Conservation (phyloP, 1,140 invertebrate genomes). For the Sogatella furcifera region DNA sequence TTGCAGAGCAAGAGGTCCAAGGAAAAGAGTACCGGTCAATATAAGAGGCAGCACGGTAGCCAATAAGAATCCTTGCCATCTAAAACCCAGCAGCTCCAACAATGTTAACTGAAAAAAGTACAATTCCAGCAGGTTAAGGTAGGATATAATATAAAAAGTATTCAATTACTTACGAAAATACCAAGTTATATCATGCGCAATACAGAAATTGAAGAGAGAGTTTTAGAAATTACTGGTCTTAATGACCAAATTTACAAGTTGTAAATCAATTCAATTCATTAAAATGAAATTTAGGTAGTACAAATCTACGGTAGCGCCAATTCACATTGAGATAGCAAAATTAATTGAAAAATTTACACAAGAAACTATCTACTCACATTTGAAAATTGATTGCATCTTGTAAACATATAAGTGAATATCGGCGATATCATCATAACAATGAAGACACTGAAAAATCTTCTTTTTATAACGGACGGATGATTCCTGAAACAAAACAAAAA, state of each 20-base stretch:
- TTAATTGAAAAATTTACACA: neutral
- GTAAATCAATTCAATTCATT: no score
- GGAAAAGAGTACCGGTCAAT: constrained; percentile 73
- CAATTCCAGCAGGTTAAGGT: no score
- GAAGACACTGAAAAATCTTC: constrained; percentile 74
- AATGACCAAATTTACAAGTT: no score
- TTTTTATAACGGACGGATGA: constrained; percentile 80
- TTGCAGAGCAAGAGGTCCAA: constrained; percentile 69
- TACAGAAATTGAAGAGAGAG: no score
- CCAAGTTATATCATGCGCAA: no score
- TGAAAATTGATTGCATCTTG: constrained; percentile 7
- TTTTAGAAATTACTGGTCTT: no score
- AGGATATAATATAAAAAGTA: no score
- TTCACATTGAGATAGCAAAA: no score
- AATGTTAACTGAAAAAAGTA: constrained; percentile 42
- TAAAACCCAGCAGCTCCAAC: constrained; percentile 63
- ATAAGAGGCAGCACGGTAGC: constrained; percentile 64
- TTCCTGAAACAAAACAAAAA: constrained; percentile 48
- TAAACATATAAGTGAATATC: constrained; percentile 43
- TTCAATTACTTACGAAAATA: no score
- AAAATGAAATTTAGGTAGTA: no score
- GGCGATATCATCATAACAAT: constrained; percentile 70
- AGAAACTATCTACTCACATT: neutral
- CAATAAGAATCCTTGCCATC: constrained; percentile 56
- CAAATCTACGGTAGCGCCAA: no score